Conservation (phyloP, 2,113 vertebrate genomes). For the Scophthalmus maximus region DNA sequence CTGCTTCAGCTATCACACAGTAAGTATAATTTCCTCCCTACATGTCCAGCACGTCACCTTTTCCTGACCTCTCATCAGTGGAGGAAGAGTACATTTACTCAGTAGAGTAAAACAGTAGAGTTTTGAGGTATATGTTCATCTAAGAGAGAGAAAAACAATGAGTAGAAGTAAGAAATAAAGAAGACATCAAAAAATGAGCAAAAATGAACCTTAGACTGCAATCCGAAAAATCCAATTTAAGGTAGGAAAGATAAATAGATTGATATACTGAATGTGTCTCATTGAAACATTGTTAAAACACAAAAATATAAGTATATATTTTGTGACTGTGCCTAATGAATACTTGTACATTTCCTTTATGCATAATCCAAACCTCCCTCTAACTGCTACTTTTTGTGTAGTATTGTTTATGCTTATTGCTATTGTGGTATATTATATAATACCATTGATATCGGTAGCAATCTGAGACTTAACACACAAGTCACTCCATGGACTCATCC, state of each 20-base stretch:
- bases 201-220: no score
- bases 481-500: not conserved
- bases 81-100: not conserved
- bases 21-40: constrained; percentile 12
- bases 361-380: constrained; percentile 8
- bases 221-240: no score
- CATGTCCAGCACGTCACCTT: constrained; percentile 22
- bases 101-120: no score
- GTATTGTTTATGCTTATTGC: constrained; percentile 2
- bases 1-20: constrained; percentile 41
- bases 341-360: not conserved
- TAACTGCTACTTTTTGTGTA: not conserved
- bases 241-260: no score
- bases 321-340: no score
- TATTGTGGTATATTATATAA: not conserved
- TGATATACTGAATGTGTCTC: no score
- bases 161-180: not conserved
- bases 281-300: no score
- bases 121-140: not conserved
- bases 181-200: not conserved
- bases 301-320: no score
- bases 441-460: not conserved
- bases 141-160: not conserved
- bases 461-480: not conserved
- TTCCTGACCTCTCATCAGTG: constrained; percentile 38